Evolutionary conservation across 2,113 vertebrate species (phyloP).

Genomic region (Aythya baeri): DNA sequence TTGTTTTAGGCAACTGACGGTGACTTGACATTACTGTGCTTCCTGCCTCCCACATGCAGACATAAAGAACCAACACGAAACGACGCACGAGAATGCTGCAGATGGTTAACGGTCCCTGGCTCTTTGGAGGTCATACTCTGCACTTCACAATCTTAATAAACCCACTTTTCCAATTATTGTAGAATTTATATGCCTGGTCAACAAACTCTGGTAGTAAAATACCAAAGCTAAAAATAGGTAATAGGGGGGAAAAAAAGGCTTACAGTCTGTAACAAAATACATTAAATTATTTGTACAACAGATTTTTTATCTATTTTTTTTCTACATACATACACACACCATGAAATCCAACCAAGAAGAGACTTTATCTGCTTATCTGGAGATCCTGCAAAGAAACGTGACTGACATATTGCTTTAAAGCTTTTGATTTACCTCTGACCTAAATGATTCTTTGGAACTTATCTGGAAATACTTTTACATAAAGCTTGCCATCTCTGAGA

Average conservation of each 20-base stretch:
- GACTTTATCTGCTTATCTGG: neutral
- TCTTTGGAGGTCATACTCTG: neutral
- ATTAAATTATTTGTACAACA: neutral
- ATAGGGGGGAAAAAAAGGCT: neutral
- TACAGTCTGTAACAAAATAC: neutral
- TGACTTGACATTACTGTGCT: neutral
- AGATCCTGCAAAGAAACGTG: neutral
- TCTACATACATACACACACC: neutral
- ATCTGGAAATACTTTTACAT: neutral
- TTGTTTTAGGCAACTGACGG: constrained; percentile 2
- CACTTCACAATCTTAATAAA: neutral
- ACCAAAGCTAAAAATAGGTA: neutral
- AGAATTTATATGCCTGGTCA: neutral
- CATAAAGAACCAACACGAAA: neutral
- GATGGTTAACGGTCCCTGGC: neutral
- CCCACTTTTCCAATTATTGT: neutral
- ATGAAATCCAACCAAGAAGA: neutral
- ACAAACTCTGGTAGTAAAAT: neutral
- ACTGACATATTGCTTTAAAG: neutral
- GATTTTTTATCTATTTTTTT: neutral
- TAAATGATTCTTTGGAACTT: neutral
- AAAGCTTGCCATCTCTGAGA: neutral
- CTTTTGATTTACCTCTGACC: neutral
- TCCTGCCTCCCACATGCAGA: constrained; percentile 25
- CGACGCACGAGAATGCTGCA: neutral